phyloP scores from a whole-genome alignment of 2,797 vertebrate genomes.

The Dromococcyx pavoninus region DNA sequence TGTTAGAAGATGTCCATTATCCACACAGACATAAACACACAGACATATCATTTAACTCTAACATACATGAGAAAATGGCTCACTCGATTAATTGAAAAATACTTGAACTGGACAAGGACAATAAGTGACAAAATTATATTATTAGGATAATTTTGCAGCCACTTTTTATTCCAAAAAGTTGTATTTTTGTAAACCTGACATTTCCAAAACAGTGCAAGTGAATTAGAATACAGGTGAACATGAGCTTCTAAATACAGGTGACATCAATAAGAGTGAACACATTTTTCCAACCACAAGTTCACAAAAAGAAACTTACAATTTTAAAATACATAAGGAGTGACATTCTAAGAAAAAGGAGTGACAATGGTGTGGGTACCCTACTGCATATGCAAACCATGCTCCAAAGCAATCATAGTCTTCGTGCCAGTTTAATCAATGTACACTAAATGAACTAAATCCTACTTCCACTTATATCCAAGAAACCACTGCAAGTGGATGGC shows the following conservation, averaged over 20 bases:
- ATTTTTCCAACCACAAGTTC: slow-evolving; percentile 49
- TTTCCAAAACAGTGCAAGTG: slow-evolving; percentile 79
- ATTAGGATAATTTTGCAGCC: slow-evolving; percentile 45
- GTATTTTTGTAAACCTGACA: slow-evolving; percentile 75
- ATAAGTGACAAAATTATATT: neutral
- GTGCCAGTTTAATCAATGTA: slow-evolving; percentile 27
- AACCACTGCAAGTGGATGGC: neutral
- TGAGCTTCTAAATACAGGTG: slow-evolving; percentile 63
- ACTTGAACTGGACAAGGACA: neutral
- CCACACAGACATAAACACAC: neutral
- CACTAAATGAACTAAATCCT: neutral
- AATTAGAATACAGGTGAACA: slow-evolving; percentile 75
- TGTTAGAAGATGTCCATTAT: neutral
- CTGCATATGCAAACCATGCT: slow-evolving; percentile 25
- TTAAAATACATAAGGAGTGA: slow-evolving; percentile 20
- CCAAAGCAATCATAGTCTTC: slow-evolving; percentile 37
- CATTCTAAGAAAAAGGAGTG: slow-evolving; percentile 31
- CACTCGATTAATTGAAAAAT: neutral
- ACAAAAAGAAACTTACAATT: slow-evolving; percentile 34
- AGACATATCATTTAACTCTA: neutral
- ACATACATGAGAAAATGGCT: neutral
- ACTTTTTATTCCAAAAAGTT: slow-evolving; percentile 75
- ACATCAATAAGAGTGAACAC: slow-evolving; percentile 33
- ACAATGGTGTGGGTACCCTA: slow-evolving; percentile 1
- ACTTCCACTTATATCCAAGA: neutral